Conservation (phyloP, 2,113 vertebrate species). For the Sclerurus mexicanus region DNA sequence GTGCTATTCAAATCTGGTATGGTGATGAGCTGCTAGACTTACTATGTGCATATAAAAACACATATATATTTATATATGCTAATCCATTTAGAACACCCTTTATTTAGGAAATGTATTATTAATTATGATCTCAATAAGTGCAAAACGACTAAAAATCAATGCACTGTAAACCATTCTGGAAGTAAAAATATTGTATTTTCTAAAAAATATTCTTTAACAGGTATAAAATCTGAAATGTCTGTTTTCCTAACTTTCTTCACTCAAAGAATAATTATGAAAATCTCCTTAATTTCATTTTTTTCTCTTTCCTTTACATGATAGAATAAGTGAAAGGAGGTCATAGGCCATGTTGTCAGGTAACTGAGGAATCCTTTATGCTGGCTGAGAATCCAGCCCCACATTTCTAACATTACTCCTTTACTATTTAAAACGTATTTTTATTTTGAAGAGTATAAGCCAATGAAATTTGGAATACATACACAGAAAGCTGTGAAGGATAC, state of each 20-base stretch:
- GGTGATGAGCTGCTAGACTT: neutral
- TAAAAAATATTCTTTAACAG: neutral
- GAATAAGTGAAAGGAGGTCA: neutral
- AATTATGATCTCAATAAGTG: neutral
- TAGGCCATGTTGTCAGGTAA: neutral
- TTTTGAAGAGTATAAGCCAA: neutral
- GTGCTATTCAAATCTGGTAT: neutral
- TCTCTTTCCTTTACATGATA: neutral
- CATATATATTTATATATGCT: slow-evolving; percentile 15
- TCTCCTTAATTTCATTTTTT: neutral
- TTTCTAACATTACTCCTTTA: neutral
- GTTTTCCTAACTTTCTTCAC: neutral
- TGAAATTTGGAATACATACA: neutral
- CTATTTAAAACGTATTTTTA: neutral
- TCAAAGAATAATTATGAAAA: neutral
- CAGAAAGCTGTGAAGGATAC: neutral
- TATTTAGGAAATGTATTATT: slow-evolving; percentile 18
- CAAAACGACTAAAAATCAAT: neutral
- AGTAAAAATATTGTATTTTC: neutral
- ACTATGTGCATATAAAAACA: neutral
- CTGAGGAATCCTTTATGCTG: neutral
- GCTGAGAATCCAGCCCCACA: neutral
- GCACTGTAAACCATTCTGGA: neutral
- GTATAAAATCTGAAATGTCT: neutral
- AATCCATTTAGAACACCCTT: neutral